Conservation (phyloP, 2,797 vertebrate genomes). For the Peromyscus aztecus region DNA sequence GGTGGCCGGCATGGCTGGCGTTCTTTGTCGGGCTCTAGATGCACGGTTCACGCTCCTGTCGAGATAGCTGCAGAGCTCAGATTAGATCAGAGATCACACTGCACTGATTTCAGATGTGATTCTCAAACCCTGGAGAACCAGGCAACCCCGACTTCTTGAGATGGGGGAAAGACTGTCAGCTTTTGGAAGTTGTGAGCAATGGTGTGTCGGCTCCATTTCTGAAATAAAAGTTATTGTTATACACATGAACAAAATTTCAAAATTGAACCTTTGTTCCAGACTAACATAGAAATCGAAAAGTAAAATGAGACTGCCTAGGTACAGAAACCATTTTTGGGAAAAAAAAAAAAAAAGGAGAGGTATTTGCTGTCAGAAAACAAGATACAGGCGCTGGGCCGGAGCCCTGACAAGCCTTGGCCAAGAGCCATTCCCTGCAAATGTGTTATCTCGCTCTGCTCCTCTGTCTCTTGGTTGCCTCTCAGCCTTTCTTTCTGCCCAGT, state of each 20-base stretch:
- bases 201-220: constrained; percentile 60
- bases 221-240: constrained; percentile 56
- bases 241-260: constrained; percentile 45
- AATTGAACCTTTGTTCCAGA: constrained; percentile 63
- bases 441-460: not conserved
- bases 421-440: not conserved
- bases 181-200: constrained; percentile 60
- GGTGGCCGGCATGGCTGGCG: fast-evolving
- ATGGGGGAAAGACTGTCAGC: constrained; percentile 37
- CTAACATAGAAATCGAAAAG: constrained; percentile 62
- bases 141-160: constrained; percentile 56
- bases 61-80: not conserved
- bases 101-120: constrained; percentile 32
- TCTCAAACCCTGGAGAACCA: constrained; percentile 30
- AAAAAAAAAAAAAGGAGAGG: not conserved
- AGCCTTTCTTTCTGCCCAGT: not conserved
- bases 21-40: not conserved
- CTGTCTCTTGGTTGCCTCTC: not conserved
- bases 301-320: constrained; percentile 41
- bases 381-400: not conserved
- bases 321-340: constrained; percentile 13
- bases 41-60: not conserved
- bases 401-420: not conserved
- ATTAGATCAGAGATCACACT: not conserved
- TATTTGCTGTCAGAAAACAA: constrained; percentile 15